Evolutionary conservation across 1,140 invertebrate species (phyloP).

Genomic region (Heliconius melpomene): DNA sequence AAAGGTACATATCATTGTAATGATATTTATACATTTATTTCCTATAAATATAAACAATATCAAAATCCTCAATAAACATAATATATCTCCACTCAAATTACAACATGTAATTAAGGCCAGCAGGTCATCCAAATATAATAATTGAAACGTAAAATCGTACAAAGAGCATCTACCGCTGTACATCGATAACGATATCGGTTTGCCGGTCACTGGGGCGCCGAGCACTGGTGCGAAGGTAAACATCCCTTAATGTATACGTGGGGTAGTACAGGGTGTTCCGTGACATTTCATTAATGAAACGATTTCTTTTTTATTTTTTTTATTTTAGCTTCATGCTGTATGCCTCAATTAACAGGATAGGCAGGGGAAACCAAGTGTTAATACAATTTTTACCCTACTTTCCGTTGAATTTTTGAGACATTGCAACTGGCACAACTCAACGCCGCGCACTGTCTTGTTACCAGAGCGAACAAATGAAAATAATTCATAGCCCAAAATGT

Average conservation of each 20-base stretch:
- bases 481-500: no score
- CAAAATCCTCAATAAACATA: not conserved
- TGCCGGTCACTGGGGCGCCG: conserved; percentile 1
- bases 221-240: not conserved
- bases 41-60: not conserved
- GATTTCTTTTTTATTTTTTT: not conserved
- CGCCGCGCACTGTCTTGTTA: no score
- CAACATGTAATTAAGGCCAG: not conserved
- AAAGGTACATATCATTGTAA: not conserved
- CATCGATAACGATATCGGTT: conserved; percentile 6
- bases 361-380: no score
- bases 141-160: not conserved
- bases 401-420: no score
- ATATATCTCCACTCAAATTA: no score
- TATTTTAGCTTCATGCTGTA: no score
- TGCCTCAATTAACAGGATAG: no score
- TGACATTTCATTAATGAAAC: not conserved
- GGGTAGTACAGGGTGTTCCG: not conserved
- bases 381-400: no score
- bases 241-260: not conserved
- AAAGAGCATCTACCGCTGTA: not conserved
- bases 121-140: not conserved
- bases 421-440: no score
- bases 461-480: no score
- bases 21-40: not conserved